Evolutionary conservation across 2,888 invertebrate genomes (phyloP).

Genomic region (Lampropteryx suffumata): DNA sequence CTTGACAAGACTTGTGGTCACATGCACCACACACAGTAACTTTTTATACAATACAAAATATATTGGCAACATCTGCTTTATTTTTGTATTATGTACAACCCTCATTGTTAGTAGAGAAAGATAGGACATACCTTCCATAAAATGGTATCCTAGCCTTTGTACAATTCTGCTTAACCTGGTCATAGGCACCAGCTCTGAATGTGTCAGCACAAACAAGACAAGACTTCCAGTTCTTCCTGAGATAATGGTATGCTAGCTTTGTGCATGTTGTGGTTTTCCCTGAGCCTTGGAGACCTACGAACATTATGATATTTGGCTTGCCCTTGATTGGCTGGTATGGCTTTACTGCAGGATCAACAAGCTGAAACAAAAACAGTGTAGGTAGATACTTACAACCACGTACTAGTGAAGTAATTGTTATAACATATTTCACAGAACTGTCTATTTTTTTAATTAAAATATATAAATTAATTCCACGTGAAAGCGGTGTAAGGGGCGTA

Average conservation of each 20-base stretch:
- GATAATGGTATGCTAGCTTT: conserved; percentile 98
- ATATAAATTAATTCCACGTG: too few relatives aligned
- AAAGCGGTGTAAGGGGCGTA: too few relatives aligned
- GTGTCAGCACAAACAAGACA: conserved; percentile 99
- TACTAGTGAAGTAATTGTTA: too few relatives aligned
- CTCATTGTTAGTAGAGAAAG: too few relatives aligned
- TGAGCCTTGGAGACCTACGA: conserved; percentile 99
- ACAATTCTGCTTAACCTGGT: conserved; percentile 99
- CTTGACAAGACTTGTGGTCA: too few relatives aligned
- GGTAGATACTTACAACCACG: too few relatives aligned
- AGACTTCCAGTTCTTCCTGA: conserved; percentile 99
- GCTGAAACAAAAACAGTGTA: conserved; percentile 65
- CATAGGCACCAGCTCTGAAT: conserved; percentile 99
- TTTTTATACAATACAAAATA: too few relatives aligned
- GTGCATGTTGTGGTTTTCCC: conserved; percentile 99
- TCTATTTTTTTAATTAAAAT: too few relatives aligned
- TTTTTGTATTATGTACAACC: too few relatives aligned
- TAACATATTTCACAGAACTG: too few relatives aligned
- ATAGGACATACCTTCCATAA: conserved; percentile 92
- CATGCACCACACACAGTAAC: too few relatives aligned
- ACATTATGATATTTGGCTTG: conserved; percentile 98
- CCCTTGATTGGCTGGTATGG: conserved; percentile 98
- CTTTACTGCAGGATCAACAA: conserved; percentile 98
- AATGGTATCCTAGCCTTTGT: conserved; percentile 99
- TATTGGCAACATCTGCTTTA: too few relatives aligned